These are phyloP conservation scores for Mus minutoides DNA, from an alignment of 2,797 vertebrate species.

Conservation along the genomic window DNA sequence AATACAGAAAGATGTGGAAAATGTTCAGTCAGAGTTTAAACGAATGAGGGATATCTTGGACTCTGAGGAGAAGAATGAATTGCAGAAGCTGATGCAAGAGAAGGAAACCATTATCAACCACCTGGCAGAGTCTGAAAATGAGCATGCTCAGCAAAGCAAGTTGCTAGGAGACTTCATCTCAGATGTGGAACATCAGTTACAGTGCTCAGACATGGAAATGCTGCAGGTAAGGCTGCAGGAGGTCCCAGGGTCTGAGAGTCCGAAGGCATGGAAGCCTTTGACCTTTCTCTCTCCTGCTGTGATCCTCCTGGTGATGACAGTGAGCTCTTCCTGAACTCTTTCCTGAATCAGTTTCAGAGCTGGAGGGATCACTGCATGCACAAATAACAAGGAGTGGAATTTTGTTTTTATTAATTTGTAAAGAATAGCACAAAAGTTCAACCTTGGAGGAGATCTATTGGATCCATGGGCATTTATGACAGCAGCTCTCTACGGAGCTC, in stretches of 20 bases:
- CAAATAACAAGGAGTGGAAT: neutral
- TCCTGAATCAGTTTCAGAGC: neutral
- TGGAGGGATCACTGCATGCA: neutral
- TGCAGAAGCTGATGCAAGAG: conserved; percentile 22
- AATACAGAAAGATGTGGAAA: neutral
- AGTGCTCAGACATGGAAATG: neutral
- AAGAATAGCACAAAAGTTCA: neutral
- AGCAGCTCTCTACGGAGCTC: neutral
- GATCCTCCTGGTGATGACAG: neutral
- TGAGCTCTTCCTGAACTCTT: neutral
- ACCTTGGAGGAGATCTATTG: neutral
- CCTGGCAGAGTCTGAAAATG: neutral
- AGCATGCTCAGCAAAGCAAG: neutral
- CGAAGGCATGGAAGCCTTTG: neutral
- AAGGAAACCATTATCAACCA: neutral
- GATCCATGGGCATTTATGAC: neutral
- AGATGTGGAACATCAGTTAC: neutral
- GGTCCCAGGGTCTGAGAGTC: neutral
- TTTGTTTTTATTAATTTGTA: neutral
- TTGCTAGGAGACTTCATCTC: neutral
- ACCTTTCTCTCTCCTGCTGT: neutral
- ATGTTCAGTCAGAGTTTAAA: neutral
- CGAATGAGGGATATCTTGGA: neutral
- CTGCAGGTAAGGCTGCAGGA: conserved; percentile 65
- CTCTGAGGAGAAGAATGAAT: neutral